Percentiles rank a stretch among this genome's conserved stretches.
Evolutionary conservation across 2,113 vertebrate genomes (phyloP).

Genomic region (Egretta garzetta): DNA sequence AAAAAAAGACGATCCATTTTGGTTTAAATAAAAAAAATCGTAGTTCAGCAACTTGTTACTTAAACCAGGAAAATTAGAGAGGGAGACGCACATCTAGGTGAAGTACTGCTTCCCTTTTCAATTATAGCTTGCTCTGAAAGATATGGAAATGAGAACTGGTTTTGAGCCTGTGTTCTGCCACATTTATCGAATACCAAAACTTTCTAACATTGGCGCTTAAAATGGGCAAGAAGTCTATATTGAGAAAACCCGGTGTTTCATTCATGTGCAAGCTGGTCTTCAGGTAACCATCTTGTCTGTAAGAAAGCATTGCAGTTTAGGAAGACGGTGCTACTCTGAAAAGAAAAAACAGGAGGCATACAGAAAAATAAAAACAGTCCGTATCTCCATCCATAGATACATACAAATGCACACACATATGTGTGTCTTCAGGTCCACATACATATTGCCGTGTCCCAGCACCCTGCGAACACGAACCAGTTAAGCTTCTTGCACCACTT

Average conservation of each 20-base stretch:
- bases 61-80: background rate
- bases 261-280: background rate
- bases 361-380: background rate
- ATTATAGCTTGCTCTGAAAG: background rate
- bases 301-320: background rate
- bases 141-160: background rate
- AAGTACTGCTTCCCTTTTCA: background rate
- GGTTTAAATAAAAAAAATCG: background rate
- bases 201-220: background rate
- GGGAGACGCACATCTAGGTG: background rate
- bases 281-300: accelerated
- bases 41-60: background rate
- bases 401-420: background rate
- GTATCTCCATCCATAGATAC: background rate
- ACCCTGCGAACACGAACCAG: background rate
- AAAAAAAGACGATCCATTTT: background rate
- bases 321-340: background rate
- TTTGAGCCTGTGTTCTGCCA: background rate
- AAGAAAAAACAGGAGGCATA: background rate
- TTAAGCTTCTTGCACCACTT: background rate
- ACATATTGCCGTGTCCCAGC: background rate
- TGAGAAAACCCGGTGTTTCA: background rate
- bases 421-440: background rate
- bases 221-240: background rate
- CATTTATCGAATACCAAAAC: background rate